phyloP scores from a whole-genome alignment of 2,888 invertebrate species.

The Melitaea athalia region DNA sequence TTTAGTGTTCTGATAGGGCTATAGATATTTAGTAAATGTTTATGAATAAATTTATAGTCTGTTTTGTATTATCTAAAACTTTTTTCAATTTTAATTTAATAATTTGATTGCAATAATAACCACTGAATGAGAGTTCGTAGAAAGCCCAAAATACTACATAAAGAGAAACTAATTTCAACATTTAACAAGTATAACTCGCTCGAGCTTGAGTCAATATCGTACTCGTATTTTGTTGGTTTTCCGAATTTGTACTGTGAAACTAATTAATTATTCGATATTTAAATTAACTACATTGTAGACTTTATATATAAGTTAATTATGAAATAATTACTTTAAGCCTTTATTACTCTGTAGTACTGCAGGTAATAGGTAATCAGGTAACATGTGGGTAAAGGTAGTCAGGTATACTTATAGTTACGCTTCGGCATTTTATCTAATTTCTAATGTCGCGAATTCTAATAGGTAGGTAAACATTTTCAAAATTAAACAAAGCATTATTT shows the following conservation, averaged over 20 bases:
- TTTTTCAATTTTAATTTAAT: constrained; percentile 5
- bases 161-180: constrained; percentile 36
- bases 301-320: constrained; percentile 1
- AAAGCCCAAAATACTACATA: constrained; percentile 24
- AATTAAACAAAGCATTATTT: not conserved
- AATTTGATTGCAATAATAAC: constrained; percentile 28
- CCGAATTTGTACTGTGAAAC: constrained; percentile 23
- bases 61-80: too few species aligned
- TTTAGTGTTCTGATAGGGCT: too few species aligned
- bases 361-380: not conserved
- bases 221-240: constrained; percentile 30
- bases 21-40: too few species aligned
- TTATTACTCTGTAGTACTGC: not conserved
- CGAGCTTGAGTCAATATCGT: constrained; percentile 31
- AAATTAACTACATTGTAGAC: constrained; percentile 6
- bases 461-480: too few species aligned
- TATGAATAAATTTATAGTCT: too few species aligned
- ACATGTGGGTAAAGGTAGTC: too few species aligned
- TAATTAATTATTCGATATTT: constrained; percentile 20
- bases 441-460: too few species aligned
- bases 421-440: too few species aligned
- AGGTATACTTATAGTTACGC: too few species aligned
- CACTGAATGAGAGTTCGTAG: constrained; percentile 19
- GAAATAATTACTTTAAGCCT: not conserved
- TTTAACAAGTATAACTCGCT: constrained; percentile 28